These are phyloP conservation scores for Rhea pennata DNA, from an alignment of 2,113 vertebrate genomes.

Conservation along the genomic window DNA sequence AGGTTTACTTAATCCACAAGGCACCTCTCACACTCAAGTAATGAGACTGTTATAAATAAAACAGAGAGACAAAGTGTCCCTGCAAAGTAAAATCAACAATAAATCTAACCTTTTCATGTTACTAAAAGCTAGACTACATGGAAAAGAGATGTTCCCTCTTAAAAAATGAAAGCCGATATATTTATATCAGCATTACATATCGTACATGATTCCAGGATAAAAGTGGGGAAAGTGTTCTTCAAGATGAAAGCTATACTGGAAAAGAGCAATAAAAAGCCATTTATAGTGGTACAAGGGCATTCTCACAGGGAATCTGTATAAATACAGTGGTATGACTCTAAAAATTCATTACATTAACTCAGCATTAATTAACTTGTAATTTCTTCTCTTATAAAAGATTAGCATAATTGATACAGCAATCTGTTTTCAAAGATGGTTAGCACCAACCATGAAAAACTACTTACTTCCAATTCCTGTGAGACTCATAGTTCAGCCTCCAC, in stretches of 20 bases:
- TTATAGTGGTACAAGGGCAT: not conserved
- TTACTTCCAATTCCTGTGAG: not conserved
- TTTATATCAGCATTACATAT: not conserved
- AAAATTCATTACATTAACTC: not conserved
- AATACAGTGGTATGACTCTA: not conserved
- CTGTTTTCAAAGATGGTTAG: not conserved
- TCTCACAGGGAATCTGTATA: not conserved
- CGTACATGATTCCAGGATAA: not conserved
- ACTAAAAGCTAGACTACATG: not conserved
- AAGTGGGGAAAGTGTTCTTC: not conserved
- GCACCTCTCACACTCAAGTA: not conserved
- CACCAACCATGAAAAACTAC: not conserved
- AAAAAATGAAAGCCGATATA: not conserved
- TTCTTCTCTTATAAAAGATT: not conserved
- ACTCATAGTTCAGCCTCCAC: not conserved
- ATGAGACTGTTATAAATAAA: not conserved
- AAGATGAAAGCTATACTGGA: not conserved
- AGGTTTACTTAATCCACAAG: not conserved
- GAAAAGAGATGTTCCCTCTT: not conserved
- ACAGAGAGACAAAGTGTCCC: not conserved
- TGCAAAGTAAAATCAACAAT: not conserved
- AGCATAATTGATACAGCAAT: not conserved
- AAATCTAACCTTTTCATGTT: not conserved
- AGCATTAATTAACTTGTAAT: not conserved
- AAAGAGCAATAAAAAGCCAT: not conserved